A percentile compares a stretch with the other conserved stretches of the same genome.
These are phyloP conservation scores for Enteromius argenteus DNA, from an alignment of 2,797 vertebrate genomes.

Conservation along the genomic window DNA sequence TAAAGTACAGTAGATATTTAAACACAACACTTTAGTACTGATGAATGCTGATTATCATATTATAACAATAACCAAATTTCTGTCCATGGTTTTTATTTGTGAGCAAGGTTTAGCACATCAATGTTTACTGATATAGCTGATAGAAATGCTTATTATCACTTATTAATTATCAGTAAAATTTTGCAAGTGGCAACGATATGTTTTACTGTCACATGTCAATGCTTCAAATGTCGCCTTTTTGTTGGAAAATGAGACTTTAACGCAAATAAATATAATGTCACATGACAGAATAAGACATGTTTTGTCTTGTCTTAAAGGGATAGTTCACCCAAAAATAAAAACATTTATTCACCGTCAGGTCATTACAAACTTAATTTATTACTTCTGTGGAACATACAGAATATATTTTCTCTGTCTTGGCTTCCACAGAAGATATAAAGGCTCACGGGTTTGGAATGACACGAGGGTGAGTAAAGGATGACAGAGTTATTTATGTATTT, in stretches of 20 bases:
- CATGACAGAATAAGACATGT: background rate
- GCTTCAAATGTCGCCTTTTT: background rate
- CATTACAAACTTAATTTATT: background rate
- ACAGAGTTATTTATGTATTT: background rate
- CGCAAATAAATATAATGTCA: background rate
- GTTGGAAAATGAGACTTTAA: background rate
- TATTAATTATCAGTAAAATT: background rate
- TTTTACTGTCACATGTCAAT: background rate
- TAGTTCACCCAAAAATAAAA: background rate
- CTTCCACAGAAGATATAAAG: background rate
- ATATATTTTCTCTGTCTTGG: background rate
- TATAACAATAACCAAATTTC: background rate
- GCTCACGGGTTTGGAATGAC: background rate
- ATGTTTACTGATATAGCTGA: background rate
- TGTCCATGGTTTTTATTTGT: background rate
- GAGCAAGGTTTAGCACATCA: background rate
- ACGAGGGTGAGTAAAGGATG: background rate
- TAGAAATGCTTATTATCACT: background rate
- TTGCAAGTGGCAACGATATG: background rate
- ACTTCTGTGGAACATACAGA: background rate
- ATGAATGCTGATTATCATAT: background rate
- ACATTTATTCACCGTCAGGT: background rate
- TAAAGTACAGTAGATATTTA: slow-evolving; percentile 10
- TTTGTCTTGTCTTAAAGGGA: background rate
- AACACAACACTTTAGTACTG: background rate